Evolutionary conservation across 2,113 vertebrate genomes (phyloP).

Genomic region (Xiphophorus hellerii): DNA sequence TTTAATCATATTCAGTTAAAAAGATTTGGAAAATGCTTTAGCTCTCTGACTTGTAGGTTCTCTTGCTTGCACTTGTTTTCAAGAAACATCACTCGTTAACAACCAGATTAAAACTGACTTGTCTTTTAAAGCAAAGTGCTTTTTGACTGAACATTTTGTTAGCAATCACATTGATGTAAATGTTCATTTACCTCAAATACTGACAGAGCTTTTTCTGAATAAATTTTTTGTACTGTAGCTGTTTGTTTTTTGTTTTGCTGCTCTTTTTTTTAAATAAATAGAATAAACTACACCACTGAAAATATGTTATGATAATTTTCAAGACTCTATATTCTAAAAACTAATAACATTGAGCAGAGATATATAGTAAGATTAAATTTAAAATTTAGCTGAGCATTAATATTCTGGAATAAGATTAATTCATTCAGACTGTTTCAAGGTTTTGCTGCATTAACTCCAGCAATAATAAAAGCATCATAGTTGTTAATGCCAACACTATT

Average conservation of each 20-base stretch:
- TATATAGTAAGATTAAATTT: too few relatives aligned
- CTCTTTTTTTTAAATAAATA: neutral
- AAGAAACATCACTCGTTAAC: slow-evolving; percentile 12
- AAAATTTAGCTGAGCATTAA: too few relatives aligned
- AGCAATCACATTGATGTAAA: slow-evolving; percentile 87
- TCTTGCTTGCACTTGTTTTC: slow-evolving; percentile 20
- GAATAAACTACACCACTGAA: neutral
- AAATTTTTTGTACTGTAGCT: slow-evolving; percentile 87
- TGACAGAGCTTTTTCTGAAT: slow-evolving; percentile 88
- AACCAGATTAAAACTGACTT: slow-evolving; percentile 63
- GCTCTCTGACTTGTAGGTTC: slow-evolving; percentile 27
- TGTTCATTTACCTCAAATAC: slow-evolving; percentile 89
- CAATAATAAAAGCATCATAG: too few relatives aligned
- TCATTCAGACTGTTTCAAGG: too few relatives aligned
- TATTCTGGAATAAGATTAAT: too few relatives aligned
- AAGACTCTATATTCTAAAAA: too few relatives aligned
- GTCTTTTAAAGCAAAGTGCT: slow-evolving; percentile 81
- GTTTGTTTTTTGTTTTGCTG: neutral
- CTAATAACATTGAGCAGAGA: too few relatives aligned
- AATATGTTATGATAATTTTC: neutral
- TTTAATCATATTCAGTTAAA: slow-evolving; percentile 27
- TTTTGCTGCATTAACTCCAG: too few relatives aligned
- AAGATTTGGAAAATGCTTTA: slow-evolving; percentile 22
- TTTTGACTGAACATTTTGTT: slow-evolving; percentile 81
- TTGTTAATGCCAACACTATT: too few relatives aligned